Evolutionary conservation across 1,140 invertebrate genomes (phyloP).

Genomic region (Limonius californicus): DNA sequence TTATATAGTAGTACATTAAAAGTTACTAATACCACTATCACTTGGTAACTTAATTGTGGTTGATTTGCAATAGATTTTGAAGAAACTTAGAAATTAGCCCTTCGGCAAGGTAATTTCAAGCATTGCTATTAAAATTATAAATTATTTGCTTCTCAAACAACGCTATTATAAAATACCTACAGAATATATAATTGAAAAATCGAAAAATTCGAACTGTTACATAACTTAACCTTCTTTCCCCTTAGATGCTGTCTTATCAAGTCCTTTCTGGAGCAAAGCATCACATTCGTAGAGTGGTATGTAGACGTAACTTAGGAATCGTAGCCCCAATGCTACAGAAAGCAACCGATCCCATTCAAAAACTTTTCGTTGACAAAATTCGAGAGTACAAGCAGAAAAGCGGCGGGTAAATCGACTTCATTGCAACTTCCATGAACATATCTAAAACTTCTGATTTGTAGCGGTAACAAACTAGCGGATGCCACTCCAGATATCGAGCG

Average conservation of each 20-base stretch:
- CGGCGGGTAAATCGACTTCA: conserved; percentile 54
- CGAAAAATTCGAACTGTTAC: no score
- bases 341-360: conserved; percentile 85
- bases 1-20: no score
- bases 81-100: no score
- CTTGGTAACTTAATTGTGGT: no score
- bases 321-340: conserved; percentile 67
- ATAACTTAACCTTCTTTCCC: not conserved
- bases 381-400: conserved; percentile 80
- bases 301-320: conserved; percentile 62
- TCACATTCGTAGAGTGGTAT: conserved; percentile 39
- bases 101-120: no score
- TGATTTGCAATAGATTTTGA: no score
- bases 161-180: no score
- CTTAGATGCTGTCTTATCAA: conserved; percentile 38
- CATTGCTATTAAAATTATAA: no score
- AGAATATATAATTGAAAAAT: no score
- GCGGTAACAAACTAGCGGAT: conserved; percentile 80
- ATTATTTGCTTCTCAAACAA: no score
- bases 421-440: not conserved
- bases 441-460: conserved; percentile 47
- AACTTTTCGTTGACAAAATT: conserved; percentile 90
- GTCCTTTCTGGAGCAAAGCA: conserved; percentile 33
- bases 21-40: no score
- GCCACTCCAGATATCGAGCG: conserved; percentile 70